Evolutionary conservation across 1,140 invertebrate species (phyloP), one percentile per base, ranked within the genome.

Genomic region (Dufourea novaeangliae): DNA sequence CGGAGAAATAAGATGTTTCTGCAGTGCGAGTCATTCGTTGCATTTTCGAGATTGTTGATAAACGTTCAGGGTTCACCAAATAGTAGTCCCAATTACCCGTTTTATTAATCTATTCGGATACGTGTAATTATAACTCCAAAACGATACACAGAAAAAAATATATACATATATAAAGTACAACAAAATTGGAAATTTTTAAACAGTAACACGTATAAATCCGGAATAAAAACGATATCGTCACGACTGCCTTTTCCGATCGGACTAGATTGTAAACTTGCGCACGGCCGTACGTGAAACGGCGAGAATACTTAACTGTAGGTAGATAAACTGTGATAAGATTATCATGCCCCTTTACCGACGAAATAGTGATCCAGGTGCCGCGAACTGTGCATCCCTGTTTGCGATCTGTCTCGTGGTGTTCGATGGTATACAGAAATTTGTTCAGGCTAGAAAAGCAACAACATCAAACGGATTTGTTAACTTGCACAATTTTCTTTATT

Each of bases 261-360:
- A 12, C 7, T 14, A 32, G 11, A 44, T 44, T 22, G 12, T 70
- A 64, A 39, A 20, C 14, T 34, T n/a, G n/a, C n/a, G 22, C 3
- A 61, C 66, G 32, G 59, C 25, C 57, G 14, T n/a, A 39, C 29
- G 34, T 17, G 32, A 69, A 59, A 39, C 20, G 12, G n/a, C 41
- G 20, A 39, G 25, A 75, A 64, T 62, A 41, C 66, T 46, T 27
- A 54, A 70, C 37, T 29, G 22, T 64, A 57, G 37, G 22, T 62
- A 89, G 89, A 90, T 89, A 89, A 80, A 84, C 56, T 67, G 54
- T 59, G 88, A 89, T 89, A 90, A 90, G 89, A 90, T 90, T 86
- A 86, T 57, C 52, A 25, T 52, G n/a, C 50, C n/a, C n/a, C n/a
- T 39, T 64, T 66, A 76, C 54, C n/a, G 69, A 63, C 68, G 72